A percentile compares a stretch with the other conserved stretches of the same genome.
Conservation (phyloP, 2,113 vertebrate genomes). For the Dipodomys spectabilis region DNA sequence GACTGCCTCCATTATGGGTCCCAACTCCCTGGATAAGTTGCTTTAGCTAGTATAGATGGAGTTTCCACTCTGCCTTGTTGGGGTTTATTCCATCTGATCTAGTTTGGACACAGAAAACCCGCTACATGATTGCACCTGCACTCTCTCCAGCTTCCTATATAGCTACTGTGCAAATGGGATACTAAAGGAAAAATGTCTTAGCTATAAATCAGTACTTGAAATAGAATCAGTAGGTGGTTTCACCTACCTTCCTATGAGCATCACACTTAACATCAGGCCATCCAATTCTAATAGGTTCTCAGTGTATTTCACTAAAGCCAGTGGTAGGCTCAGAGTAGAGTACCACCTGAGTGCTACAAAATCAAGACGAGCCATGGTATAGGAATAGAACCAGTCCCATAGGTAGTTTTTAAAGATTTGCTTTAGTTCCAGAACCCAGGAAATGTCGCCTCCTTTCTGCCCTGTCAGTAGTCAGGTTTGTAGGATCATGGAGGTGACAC, state of each 20-base stretch:
- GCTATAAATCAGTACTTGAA: conserved; percentile 40
- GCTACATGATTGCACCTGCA: neutral
- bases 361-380: neutral
- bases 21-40: neutral
- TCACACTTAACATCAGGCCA: neutral
- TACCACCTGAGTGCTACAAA: neutral
- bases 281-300: neutral
- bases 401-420: neutral
- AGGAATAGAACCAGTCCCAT: neutral
- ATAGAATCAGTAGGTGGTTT: conserved; percentile 34
- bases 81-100: neutral
- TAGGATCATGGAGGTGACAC: neutral
- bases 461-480: neutral
- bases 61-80: neutral
- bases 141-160: conserved; percentile 36
- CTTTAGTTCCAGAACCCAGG: neutral
- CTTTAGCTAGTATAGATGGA: neutral
- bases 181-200: conserved; percentile 52
- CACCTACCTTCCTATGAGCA: neutral
- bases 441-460: neutral
- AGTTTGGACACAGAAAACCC: neutral
- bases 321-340: neutral
- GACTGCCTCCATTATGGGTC: neutral
- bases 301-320: neutral
- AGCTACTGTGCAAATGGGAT: conserved; percentile 43